Base-by-base conservation (phyloP, 2,113 vertebrate species). In the Centrocercus urophasianus region DNA sequence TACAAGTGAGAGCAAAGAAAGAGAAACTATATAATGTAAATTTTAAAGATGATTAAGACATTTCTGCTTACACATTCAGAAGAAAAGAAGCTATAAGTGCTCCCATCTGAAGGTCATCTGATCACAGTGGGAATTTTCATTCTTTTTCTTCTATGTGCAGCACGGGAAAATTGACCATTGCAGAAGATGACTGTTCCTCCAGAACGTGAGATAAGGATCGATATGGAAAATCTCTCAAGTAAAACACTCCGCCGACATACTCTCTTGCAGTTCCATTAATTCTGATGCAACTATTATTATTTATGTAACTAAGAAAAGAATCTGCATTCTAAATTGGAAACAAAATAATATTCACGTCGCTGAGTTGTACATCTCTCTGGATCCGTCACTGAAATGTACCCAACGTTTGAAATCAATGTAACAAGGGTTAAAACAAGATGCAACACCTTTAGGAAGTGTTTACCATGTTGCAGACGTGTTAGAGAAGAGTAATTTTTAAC, bases 51-150 rank as follows among this genome's bases (percentile, higher is more conserved):
- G 48, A 15, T 74, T 32, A 89, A 76, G 64, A 36, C 14, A n/a
- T 86, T 66, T 93, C 78, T 69, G 18, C 65, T 91, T 76, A 48
- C 9, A 27, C 15, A 45, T 67, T 65, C 72, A 83, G 66, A 59
- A 83, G 13, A 45, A 75, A 83, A 60, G 52, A 54, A 84, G 34
- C 38, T 1, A 2, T 38, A 78, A 77, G 24, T 50, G 36, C 77
- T 28, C 40, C 34, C 71, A 36, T 38, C 40, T 59, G 73, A 66
- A 81, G 67, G 66, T 69, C 66, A 70, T 63, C 85, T 52, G 78
- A 65, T 64, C 66, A 47, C 84, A 91, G 77, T 57, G 67, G 80
- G 88, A 69, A 43, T 38, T 87, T 79, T 75, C 42, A 40, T 54
- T 77, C 92, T 36, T 54, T 89, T 36, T 42, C 27, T 80, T 52